Evolutionary conservation across 2,113 vertebrate genomes (phyloP).

Genomic region (Synchiropus splendidus): DNA sequence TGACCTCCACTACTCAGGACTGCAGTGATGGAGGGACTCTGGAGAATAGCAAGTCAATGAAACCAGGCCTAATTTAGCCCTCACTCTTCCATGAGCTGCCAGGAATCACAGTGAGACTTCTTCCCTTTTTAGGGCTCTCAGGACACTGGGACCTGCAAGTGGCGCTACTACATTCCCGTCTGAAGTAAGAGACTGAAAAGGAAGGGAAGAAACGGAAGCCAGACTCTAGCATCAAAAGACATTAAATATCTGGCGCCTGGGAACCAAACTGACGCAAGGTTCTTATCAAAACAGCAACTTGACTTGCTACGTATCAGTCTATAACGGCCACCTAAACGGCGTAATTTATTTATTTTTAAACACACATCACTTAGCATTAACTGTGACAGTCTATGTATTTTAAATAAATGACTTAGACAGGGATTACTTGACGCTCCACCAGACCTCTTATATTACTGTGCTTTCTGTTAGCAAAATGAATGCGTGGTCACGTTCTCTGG

Average conservation of each 20-base stretch:
- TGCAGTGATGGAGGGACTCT: constrained; percentile 26
- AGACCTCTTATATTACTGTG: constrained; percentile 12
- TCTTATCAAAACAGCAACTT: too few species aligned
- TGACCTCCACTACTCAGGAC: constrained; percentile 23
- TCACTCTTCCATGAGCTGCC: constrained; percentile 41
- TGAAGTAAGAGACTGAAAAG: constrained; percentile 17
- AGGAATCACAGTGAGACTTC: constrained; percentile 59
- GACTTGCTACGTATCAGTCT: too few species aligned
- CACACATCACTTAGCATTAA: constrained; percentile 20
- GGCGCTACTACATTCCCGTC: constrained; percentile 46
- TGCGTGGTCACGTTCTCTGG: constrained; percentile 34
- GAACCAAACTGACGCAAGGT: too few species aligned
- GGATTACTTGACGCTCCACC: constrained; percentile 37
- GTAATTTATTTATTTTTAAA: too few species aligned
- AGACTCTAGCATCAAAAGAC: not conserved
- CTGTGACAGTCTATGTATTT: constrained; percentile 20
- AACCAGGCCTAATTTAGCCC: constrained; percentile 62
- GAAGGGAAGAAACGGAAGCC: constrained; percentile 7
- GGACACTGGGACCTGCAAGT: constrained; percentile 49
- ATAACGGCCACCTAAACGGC: too few species aligned
- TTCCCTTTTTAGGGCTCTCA: constrained; percentile 68
- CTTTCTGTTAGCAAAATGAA: constrained; percentile 21
- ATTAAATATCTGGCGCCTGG: too few species aligned
- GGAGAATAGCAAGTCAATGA: constrained; percentile 53
- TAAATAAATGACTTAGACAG: constrained; percentile 45